These are phyloP conservation scores for Hirudinaria manillensis DNA, from an alignment of 2,888 invertebrate species.

Conservation along the genomic window DNA sequence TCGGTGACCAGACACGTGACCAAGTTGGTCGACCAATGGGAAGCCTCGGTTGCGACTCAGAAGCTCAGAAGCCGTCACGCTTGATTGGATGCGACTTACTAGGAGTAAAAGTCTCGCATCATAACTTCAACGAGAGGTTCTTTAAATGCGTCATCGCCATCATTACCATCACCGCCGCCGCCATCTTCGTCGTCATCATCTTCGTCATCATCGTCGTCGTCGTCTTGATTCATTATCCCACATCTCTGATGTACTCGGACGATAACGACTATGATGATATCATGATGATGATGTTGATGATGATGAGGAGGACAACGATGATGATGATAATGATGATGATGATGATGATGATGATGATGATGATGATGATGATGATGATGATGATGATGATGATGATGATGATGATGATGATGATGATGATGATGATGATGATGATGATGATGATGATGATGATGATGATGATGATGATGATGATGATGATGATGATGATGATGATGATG, in stretches of 20 bases:
- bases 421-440: constrained; percentile 1
- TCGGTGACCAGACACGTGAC: too few relatives aligned
- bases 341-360: neutral
- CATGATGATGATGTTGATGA: neutral
- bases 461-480: constrained; percentile 37
- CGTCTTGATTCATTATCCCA: neutral
- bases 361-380: constrained; percentile 6
- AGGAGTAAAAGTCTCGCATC: too few relatives aligned
- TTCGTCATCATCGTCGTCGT: neutral
- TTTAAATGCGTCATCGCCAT: too few relatives aligned
- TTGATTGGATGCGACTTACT: too few relatives aligned
- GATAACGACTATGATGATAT: too few relatives aligned
- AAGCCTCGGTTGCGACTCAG: too few relatives aligned
- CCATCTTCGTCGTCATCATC: neutral
- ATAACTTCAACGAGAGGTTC: too few relatives aligned
- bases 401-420: constrained; percentile 3
- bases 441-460: neutral
- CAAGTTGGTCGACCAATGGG: too few relatives aligned
- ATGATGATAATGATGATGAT: neutral
- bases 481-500: neutral
- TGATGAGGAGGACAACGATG: neutral
- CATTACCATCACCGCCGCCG: neutral
- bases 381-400: constrained; percentile 11
- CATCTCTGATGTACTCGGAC: too few relatives aligned
- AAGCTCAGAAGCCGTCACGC: too few relatives aligned